phyloP scores from a whole-genome alignment of 2,113 vertebrate genomes.

The Fukomys damarensis region DNA sequence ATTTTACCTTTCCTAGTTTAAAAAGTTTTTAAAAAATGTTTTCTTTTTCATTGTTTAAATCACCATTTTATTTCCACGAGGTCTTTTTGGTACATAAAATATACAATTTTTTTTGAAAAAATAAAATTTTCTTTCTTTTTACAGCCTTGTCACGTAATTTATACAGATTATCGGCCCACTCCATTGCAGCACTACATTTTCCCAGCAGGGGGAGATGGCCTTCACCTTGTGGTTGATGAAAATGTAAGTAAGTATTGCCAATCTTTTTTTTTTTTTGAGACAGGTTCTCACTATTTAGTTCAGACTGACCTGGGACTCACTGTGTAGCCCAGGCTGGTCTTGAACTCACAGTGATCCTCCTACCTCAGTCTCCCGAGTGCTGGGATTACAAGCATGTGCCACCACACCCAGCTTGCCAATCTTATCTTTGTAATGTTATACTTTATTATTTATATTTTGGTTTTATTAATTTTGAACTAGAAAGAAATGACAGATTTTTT shows the following conservation, averaged over 20 bases:
- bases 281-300: no score
- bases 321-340: no score
- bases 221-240: constrained; percentile 98
- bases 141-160: constrained; percentile 98
- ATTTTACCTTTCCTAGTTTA: background rate
- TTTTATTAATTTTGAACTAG: constrained; percentile 26
- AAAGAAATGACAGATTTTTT: background rate
- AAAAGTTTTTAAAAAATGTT: background rate
- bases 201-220: constrained; percentile 98
- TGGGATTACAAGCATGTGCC: no score
- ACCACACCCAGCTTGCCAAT: no score
- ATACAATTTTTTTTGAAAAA: background rate
- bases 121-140: constrained; percentile 37
- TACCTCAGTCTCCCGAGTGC: no score
- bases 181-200: constrained; percentile 99
- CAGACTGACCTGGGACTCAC: no score
- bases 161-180: constrained; percentile 98
- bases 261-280: background rate
- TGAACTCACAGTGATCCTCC: no score
- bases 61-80: background rate
- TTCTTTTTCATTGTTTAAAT: background rate
- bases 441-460: background rate
- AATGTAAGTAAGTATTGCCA: constrained; percentile 90
- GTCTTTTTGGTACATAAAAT: background rate
- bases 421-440: background rate